These are phyloP conservation scores for Melanocharis versteri DNA, from an alignment of 2,113 vertebrate genomes.

Conservation along the genomic window DNA sequence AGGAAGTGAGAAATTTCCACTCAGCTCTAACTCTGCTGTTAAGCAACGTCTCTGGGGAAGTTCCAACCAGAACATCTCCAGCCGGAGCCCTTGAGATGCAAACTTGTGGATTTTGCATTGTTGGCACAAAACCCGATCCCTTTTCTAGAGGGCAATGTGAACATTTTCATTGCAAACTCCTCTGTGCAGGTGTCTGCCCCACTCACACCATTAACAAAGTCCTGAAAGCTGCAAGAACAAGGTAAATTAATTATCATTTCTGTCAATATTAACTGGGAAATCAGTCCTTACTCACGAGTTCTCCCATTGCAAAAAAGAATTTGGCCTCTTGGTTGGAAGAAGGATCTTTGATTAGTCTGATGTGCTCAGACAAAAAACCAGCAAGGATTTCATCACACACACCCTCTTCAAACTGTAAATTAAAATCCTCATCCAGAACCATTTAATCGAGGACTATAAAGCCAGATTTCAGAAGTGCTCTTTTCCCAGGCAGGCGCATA, in stretches of 20 bases:
- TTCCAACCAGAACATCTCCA: neutral
- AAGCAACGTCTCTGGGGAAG: constrained; percentile 1
- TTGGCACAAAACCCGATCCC: neutral
- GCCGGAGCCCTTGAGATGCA: neutral
- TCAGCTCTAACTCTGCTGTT: neutral
- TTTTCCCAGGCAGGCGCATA: neutral
- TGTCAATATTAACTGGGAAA: neutral
- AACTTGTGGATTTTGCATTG: neutral
- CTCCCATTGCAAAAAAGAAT: neutral
- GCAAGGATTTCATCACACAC: neutral
- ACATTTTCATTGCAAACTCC: neutral
- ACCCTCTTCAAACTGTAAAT: neutral
- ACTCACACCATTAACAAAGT: neutral
- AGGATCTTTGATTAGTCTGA: neutral
- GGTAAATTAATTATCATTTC: neutral
- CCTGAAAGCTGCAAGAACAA: neutral
- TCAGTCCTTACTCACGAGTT: neutral
- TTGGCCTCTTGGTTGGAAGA: neutral
- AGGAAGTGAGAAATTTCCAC: constrained; percentile 31
- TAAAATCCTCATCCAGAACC: neutral
- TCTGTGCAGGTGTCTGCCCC: neutral
- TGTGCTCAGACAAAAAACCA: neutral
- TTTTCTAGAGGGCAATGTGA: neutral
- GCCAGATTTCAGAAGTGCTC: constrained; percentile 41
- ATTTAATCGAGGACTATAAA: neutral